These are phyloP conservation scores for Chaetorhynchus papuensis DNA, from an alignment of 2,113 vertebrate genomes.

Conservation along the genomic window DNA sequence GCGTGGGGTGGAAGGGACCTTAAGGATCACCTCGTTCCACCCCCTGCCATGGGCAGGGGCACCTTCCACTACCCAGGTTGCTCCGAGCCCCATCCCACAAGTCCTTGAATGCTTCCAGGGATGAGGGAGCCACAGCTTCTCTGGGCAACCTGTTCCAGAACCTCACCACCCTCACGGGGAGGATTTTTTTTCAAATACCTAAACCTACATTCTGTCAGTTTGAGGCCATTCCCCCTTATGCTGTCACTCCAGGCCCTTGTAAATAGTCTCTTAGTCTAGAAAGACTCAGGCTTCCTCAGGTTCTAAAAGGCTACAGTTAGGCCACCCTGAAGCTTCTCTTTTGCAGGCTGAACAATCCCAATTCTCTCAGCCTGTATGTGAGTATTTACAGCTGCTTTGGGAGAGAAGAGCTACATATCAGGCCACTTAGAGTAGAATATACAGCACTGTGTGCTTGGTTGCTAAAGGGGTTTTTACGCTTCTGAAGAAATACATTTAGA, in stretches of 20 bases:
- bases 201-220: rapidly evolving
- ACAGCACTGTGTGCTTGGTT: rapidly evolving
- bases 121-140: background rate
- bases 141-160: too few relatives aligned
- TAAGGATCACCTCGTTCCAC: background rate
- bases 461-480: background rate
- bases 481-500: background rate
- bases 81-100: background rate
- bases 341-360: background rate
- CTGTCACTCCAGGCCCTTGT: background rate
- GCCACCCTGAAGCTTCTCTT: too few relatives aligned
- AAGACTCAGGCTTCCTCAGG: background rate
- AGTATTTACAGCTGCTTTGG: background rate
- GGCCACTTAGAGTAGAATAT: too few relatives aligned
- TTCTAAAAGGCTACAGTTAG: background rate
- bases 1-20: background rate
- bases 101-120: background rate
- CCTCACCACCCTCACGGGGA: background rate
- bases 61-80: background rate
- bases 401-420: background rate
- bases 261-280: background rate
- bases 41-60: background rate
- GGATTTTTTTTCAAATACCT: rapidly evolving
- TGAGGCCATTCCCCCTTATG: background rate
- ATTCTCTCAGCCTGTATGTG: rapidly evolving